Evolutionary conservation across 2,113 vertebrate species (phyloP).

Genomic region (Nycticebus coucang): DNA sequence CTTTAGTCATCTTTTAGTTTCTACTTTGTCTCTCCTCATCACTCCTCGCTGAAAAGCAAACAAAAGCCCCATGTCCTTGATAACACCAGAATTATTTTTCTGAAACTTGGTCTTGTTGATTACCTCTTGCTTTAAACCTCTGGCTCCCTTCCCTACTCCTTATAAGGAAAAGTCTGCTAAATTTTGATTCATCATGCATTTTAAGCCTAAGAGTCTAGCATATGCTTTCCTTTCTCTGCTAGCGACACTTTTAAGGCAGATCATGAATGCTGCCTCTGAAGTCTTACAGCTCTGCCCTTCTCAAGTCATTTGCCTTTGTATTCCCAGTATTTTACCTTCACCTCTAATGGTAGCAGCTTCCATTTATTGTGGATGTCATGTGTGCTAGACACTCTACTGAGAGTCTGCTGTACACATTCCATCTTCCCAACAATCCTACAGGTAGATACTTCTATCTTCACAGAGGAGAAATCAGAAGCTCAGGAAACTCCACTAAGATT

Average conservation of each 20-base stretch:
- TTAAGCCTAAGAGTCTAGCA: neutral
- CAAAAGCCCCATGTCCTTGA: neutral
- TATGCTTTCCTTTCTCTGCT: neutral
- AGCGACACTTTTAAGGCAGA: neutral
- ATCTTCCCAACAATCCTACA: neutral
- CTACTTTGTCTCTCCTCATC: neutral
- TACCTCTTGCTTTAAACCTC: neutral
- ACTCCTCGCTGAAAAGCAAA: neutral
- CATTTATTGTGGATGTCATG: neutral
- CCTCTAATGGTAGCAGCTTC: neutral
- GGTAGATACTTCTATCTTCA: neutral
- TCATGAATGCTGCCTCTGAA: neutral
- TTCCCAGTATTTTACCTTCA: neutral
- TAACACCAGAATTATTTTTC: neutral
- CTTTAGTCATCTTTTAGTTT: neutral
- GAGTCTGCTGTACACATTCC: neutral
- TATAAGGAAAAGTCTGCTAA: neutral
- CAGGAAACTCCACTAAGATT: neutral
- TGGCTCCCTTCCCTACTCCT: neutral
- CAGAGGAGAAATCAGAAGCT: neutral
- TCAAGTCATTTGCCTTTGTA: neutral
- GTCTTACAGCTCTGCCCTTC: neutral
- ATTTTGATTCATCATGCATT: neutral
- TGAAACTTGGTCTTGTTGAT: slow-evolving; percentile 18
- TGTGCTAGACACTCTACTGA: neutral